Evolutionary conservation across 2,888 invertebrate species (phyloP), one percentile per base, ranked within the genome.

Genomic region (Protophormia terraenovae): DNA sequence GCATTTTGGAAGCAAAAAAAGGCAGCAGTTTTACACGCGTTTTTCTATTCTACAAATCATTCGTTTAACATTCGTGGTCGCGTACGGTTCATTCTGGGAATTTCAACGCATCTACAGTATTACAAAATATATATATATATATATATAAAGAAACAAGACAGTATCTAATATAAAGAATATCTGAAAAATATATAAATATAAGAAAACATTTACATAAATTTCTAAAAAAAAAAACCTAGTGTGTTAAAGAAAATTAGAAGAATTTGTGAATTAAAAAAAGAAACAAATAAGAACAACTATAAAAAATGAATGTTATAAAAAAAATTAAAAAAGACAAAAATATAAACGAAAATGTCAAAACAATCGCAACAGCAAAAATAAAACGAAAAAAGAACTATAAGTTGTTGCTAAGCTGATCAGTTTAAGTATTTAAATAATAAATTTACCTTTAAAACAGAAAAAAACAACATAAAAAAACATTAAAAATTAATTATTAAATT

Each of bases 11-110:
- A 86, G 84, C 67, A 75, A 86, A 87, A 86, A n/a, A n/a, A n/a
- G n/a, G 77, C 88, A 83, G 84, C 84, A 85, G 87, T 88, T 89
- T 90, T 89, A 89, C 89, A 89, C 88, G 88, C 88, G 89, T 89
- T 88, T 88, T 90, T 89, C 89, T 89, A 88, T 89, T 89, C 88
- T 88, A 88, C 89, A 89, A 89, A 91, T 92, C 92, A 92, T 92
- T 92, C 91, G 90, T 88, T 90, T 88, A 89, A 89, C 87, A 90
- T 89, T 90, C 87, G 88, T 88, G 89, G 90, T 90, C 89, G 90
- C 82, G 91, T 90, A 87, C 90, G 91, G 92, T 91, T 90, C 90
- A 88, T 87, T 87, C 80, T 87, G 77, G 58, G 76, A 72, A 78
- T 84, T 78, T 87, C 38, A 81, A 86, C 90, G 90, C 89, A 89